Evolutionary conservation across 2,888 invertebrate genomes (phyloP).

Genomic region (Drosophila kambysellisi): DNA sequence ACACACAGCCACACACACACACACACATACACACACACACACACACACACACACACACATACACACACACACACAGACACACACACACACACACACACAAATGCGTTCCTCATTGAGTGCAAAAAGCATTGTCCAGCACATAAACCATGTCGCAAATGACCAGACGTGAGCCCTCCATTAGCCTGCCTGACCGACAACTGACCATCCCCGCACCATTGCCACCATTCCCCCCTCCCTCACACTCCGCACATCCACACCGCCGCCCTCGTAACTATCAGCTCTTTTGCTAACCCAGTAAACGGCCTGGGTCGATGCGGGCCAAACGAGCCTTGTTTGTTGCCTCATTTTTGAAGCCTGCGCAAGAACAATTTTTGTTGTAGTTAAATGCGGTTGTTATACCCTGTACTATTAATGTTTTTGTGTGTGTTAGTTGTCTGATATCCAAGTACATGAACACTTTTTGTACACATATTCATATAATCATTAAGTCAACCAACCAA

Average conservation of each 20-base stretch:
- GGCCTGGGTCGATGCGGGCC: constrained; percentile 50
- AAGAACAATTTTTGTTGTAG: constrained; percentile 26
- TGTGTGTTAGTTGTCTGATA: background rate
- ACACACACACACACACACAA: constrained; percentile 17
- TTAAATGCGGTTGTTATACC: constrained; percentile 33
- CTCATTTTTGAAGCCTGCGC: constrained; percentile 51
- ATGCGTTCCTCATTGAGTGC: constrained; percentile 70
- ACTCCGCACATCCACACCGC: background rate
- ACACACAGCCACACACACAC: constrained; percentile 4
- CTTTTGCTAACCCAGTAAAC: constrained; percentile 33
- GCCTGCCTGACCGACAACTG: constrained; percentile 40
- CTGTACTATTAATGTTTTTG: constrained; percentile 7
- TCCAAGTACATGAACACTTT: background rate
- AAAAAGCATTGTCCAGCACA: constrained; percentile 78
- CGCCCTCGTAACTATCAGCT: constrained; percentile 3
- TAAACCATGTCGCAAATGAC: constrained; percentile 80
- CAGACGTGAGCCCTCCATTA: constrained; percentile 77
- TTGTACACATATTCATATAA: background rate
- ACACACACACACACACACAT: constrained; percentile 20
- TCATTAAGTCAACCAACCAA: background rate
- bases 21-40: background rate
- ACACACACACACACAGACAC: background rate
- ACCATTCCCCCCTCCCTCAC: background rate
- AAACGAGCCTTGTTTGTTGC: constrained; percentile 59
- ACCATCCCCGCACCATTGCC: background rate